A percentile compares a stretch with the other conserved stretches of the same genome.
These are phyloP conservation scores for Globodera ellingtonae DNA, from an alignment of 1,140 invertebrate species.

Conservation along the genomic window DNA sequence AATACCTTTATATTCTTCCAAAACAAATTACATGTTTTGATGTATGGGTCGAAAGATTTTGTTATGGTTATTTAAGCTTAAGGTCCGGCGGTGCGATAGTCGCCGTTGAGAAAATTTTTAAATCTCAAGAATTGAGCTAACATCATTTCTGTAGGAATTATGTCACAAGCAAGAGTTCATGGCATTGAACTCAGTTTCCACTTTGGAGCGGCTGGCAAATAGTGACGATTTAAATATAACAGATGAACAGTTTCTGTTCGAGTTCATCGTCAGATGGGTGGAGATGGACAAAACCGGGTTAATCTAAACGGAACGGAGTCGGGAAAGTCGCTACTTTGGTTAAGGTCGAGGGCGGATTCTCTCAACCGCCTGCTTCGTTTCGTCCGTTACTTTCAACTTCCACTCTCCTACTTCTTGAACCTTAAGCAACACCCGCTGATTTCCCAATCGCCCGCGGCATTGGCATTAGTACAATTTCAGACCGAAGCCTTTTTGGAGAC, in stretches of 20 bases:
- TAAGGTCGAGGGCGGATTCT: neutral
- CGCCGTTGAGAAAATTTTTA: no score
- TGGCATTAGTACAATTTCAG: slow-evolving; percentile 16
- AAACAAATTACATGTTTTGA: no score
- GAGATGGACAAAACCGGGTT: slow-evolving; percentile 14
- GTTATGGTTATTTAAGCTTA: no score
- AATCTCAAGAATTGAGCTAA: no score
- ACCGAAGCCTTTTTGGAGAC: slow-evolving; percentile 18
- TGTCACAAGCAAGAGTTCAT: slow-evolving; percentile 15
- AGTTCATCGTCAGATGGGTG: slow-evolving; percentile 31
- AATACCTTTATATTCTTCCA: no score
- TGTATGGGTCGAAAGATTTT: no score
- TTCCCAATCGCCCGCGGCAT: neutral
- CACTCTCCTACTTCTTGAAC: slow-evolving; percentile 14
- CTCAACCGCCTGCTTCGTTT: slow-evolving; percentile 8
- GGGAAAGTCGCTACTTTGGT: neutral
- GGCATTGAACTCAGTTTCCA: slow-evolving; percentile 4
- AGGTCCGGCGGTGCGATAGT: no score
- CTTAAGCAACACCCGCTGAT: slow-evolving; percentile 16
- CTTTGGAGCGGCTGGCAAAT: slow-evolving; percentile 16
- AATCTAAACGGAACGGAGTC: neutral
- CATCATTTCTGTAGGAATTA: slow-evolving; percentile 8
- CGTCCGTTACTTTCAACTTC: slow-evolving; percentile 31
- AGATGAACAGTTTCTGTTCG: slow-evolving; percentile 29
- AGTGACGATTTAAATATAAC: slow-evolving; percentile 17